Base-by-base conservation (phyloP, 2,113 vertebrate genomes). In the Leucoraja erinaceus region DNA sequence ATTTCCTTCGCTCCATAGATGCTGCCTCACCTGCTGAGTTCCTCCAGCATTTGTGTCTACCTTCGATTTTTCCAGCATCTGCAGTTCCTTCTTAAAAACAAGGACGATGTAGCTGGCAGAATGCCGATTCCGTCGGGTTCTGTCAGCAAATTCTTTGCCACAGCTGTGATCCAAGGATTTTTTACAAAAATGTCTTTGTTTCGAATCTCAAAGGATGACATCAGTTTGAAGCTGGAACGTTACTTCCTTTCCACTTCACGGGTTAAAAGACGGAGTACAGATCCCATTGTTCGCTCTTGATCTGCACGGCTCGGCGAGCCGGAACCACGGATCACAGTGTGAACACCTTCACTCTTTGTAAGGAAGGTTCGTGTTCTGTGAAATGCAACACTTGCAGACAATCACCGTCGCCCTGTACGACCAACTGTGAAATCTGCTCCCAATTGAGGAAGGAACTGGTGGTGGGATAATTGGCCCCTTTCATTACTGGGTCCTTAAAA, bases 361-460 rank as follows among this genome's bases (percentile, higher is more conserved):
- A 47, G 88, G 88, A 47, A 91, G 63, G 70, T 47, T 0, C 66
- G 70, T 91, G 88, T 72, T 33, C 88, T 91, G 88, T 91, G 88
- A 72, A 91, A 91, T 70, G 88, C 28, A 91, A 16, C 66, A 25
- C 88, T 91, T 91, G 88, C 47, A 66, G 12, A 72, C 61, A 70
- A 91, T 22, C 66, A 47, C 38, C 38, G 47, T 72, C 47, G 88
- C 88, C 70, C 18, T 22, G 88, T 61, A 91, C 90, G 72, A 47
- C 68, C 90, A 70, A 74, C 66, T 91, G 90, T 91, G 66, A 91
- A 91, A 91, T 91, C 90, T 72, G 68, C 22, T 91, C 72, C 31
- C 22, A 72, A 91, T 91, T 91, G 88, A 91, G 88, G 88, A 91
- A 91, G 66, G 22, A 74, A 33, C 68, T 91, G 61, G 38, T 28